A percentile compares a stretch with the other conserved stretches of the same genome.
These are phyloP conservation scores for Ichneumoninae sp. DNA, from an alignment of 2,888 invertebrate species.

Conservation along the genomic window DNA sequence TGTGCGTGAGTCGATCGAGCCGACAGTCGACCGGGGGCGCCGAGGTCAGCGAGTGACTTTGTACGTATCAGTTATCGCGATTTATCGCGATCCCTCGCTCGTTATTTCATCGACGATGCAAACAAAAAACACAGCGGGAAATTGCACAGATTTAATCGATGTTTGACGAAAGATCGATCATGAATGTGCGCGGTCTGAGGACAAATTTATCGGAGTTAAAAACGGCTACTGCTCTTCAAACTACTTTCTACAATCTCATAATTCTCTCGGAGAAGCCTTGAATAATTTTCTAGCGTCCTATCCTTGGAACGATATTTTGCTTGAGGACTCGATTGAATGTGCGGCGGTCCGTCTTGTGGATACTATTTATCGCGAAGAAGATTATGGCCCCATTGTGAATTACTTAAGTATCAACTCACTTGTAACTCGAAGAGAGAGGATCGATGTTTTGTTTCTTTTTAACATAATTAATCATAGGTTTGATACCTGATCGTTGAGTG, in stretches of 20 bases:
- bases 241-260: no score
- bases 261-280: no score
- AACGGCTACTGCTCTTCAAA: no score
- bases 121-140: background rate
- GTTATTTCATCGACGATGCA: conserved; percentile 5
- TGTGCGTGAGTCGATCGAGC: conserved; percentile 22
- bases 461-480: background rate
- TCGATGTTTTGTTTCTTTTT: background rate
- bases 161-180: background rate
- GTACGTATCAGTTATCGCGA: conserved; percentile 16
- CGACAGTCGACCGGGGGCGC: background rate
- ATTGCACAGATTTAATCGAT: background rate
- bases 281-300: no score
- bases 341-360: no score
- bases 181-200: background rate
- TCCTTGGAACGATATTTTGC: no score
- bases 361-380: background rate
- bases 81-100: background rate
- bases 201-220: no score
- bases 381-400: background rate
- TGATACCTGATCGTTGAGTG: background rate
- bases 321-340: no score
- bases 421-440: background rate
- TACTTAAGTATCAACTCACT: background rate
- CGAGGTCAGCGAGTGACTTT: conserved; percentile 33